These are phyloP conservation scores for Heliothis virescens DNA, from an alignment of 1,140 invertebrate species.

Conservation along the genomic window DNA sequence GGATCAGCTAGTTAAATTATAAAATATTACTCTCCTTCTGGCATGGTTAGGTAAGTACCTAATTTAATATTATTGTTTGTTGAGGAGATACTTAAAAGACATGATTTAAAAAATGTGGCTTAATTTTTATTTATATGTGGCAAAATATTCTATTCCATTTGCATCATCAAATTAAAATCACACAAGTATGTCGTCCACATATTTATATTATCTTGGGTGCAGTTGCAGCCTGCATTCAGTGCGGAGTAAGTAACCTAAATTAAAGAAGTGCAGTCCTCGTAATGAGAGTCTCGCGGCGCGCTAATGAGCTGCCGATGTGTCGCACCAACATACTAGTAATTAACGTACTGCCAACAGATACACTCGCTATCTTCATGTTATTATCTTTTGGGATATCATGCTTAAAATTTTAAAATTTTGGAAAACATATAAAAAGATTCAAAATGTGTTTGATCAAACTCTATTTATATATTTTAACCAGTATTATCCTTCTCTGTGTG, in stretches of 20 bases:
- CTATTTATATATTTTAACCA: too few relatives aligned
- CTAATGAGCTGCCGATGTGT: constrained; percentile 44
- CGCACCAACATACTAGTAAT: background rate
- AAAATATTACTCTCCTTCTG: too few relatives aligned
- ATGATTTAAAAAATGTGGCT: too few relatives aligned
- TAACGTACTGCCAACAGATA: constrained; percentile 19
- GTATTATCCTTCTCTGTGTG: too few relatives aligned
- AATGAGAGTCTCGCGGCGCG: constrained; percentile 37
- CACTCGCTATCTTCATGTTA: background rate
- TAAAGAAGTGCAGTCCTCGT: constrained; percentile 36
- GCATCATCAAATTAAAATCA: background rate
- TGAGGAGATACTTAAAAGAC: too few relatives aligned
- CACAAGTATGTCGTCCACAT: background rate
- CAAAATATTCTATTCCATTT: constrained; percentile 1
- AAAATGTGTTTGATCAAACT: too few relatives aligned
- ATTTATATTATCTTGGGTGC: constrained; percentile 5
- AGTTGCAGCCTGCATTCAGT: background rate
- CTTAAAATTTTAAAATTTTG: too few relatives aligned
- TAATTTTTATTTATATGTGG: too few relatives aligned
- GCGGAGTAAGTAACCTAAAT: constrained; percentile 37
- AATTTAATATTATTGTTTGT: too few relatives aligned
- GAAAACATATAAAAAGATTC: too few relatives aligned
- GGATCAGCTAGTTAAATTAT: too few relatives aligned
- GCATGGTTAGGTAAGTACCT: too few relatives aligned
- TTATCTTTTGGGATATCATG: background rate